A percentile compares a stretch with the other conserved stretches of the same genome.
phyloP scores from a whole-genome alignment of 2,113 vertebrate species.

The Cyanoramphus novaezelandiae region DNA sequence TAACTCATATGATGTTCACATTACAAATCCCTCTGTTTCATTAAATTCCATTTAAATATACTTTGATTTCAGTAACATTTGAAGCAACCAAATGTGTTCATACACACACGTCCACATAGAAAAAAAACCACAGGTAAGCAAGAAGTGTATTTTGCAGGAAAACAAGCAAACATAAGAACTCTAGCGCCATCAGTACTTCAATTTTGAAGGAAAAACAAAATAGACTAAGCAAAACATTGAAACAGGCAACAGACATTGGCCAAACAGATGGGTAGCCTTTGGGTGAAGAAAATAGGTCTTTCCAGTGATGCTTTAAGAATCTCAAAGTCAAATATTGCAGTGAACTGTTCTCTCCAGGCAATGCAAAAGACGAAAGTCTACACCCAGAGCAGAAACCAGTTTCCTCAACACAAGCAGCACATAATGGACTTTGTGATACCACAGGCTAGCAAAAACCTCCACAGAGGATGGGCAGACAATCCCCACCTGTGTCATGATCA shows the following conservation, averaged over 20 bases:
- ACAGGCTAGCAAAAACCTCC: background rate
- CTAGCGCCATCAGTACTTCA: background rate
- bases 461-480: background rate
- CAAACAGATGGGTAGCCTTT: background rate
- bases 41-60: background rate
- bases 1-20: background rate
- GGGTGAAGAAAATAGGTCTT: background rate
- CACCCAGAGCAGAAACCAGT: background rate
- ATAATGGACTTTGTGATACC: background rate
- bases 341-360: background rate
- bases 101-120: rapidly evolving
- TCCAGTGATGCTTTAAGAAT: background rate
- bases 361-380: background rate
- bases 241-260: background rate
- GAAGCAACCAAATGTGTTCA: background rate
- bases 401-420: background rate
- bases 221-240: background rate
- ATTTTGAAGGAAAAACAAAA: background rate
- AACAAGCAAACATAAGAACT: background rate
- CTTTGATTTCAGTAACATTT: background rate
- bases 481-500: background rate
- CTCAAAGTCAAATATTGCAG: background rate
- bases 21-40: background rate
- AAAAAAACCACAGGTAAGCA: background rate
- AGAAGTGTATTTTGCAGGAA: background rate